Evolutionary conservation across 2,888 invertebrate genomes (phyloP), one percentile per base, ranked within the genome.

Genomic region (Sesia bembeciformis): DNA sequence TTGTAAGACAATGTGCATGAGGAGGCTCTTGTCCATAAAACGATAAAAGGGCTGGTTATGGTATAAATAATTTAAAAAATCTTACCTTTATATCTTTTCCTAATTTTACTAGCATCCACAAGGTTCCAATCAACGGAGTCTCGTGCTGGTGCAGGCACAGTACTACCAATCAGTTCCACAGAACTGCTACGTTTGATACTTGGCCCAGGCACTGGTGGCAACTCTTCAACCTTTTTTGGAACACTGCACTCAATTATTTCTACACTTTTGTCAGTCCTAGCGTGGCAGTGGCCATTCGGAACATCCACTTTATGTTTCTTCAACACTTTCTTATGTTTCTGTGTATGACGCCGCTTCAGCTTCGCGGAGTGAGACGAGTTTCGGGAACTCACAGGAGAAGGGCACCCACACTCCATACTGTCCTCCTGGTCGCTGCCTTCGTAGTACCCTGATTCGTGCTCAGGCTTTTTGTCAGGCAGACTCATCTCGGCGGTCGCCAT

Each of bases 361-460:
- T 84, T 84, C 40, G 40, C 50, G 6, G 88, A 85, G 61, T 84
- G 82, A 23, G 86, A 87, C n/a, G 88, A 88, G 65, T 86, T 84
- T 58, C 90, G 68, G 2, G 88, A 87, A 66, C 86, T 87, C 46
- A 83, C 76, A 6, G 87, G 85, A 7, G 87, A 86, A 39, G 86
- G 83, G 66, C 88, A 88, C 54, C 79, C 84, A 62, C 84, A 85
- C 86, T 91, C 92, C 84, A 89, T 90, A 62, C 87, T 90, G 62
- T 91, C 91, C 73, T 92, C 92, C 70, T 91, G 91, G 71, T 91
- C 91, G 76, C 92, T 93, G 65, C 94, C 94, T 84, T 95, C 95
- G 91, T 94, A 95, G 78, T 94, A 95, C 61, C 95, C 95, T 79
- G 95, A 95, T 89, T 96, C 95, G 90, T 95, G 93, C 66, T 93